Conservation (phyloP, 1,140 invertebrate species). For the Epicauta chinensis region DNA sequence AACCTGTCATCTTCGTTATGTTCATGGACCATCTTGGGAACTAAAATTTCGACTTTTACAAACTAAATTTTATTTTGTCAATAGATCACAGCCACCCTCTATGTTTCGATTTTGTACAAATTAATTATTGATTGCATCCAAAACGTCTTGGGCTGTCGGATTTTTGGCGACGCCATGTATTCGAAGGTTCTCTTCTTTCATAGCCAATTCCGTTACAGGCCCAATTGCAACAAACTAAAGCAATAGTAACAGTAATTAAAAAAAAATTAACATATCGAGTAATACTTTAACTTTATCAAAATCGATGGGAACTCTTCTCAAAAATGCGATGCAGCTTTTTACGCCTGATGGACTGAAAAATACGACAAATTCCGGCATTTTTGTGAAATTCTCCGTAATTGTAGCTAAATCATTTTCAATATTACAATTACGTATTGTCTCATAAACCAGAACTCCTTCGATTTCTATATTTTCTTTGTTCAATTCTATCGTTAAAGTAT, state of each 20-base stretch:
- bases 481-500: slow-evolving; percentile 38
- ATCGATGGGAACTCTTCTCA: slow-evolving; percentile 28
- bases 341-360: slow-evolving; percentile 48
- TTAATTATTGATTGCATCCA: slow-evolving; percentile 13
- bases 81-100: background rate
- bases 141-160: slow-evolving; percentile 39
- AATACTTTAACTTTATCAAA: slow-evolving; percentile 29
- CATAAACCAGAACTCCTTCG: slow-evolving; percentile 39
- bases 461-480: slow-evolving; percentile 33
- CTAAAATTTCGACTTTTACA: background rate
- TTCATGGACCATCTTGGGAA: slow-evolving; percentile 16
- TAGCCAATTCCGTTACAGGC: slow-evolving; percentile 42
- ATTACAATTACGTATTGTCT: slow-evolving; percentile 37
- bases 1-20: too few species aligned
- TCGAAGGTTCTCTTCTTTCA: slow-evolving; percentile 35
- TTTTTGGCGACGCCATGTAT: slow-evolving; percentile 35
- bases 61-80: background rate
- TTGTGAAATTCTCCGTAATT: slow-evolving; percentile 29
- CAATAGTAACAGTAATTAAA: slow-evolving; percentile 5
- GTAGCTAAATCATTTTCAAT: slow-evolving; percentile 35
- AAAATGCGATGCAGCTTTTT: slow-evolving; percentile 23
- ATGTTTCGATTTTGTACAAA: too few species aligned
- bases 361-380: slow-evolving; percentile 39
- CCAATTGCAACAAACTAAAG: slow-evolving; percentile 45
- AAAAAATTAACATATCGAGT: slow-evolving; percentile 7